Conservation (phyloP, 2,797 vertebrate genomes). For the Tarsius wallacei region DNA sequence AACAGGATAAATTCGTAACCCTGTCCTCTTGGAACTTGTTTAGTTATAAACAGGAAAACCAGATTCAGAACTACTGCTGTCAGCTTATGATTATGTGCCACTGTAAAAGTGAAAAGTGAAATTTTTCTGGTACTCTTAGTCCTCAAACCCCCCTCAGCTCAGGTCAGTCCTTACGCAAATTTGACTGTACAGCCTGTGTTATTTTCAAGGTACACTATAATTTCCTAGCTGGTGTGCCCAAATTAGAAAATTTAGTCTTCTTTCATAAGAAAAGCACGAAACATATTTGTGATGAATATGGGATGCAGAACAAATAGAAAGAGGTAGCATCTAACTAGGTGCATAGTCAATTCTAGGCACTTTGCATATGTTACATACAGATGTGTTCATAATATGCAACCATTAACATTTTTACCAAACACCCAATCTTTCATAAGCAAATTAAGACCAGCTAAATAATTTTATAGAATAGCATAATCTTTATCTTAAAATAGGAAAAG, state of each 20-base stretch:
- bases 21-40: conserved; percentile 17
- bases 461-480: conserved; percentile 4
- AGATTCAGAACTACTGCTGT: background rate
- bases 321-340: background rate
- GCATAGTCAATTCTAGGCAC: background rate
- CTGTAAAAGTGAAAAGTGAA: conserved; percentile 44
- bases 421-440: conserved; percentile 17
- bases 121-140: conserved; percentile 21
- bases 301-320: background rate
- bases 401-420: conserved; percentile 14
- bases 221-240: conserved; percentile 63
- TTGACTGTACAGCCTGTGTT: conserved; percentile 9
- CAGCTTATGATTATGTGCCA: conserved; percentile 9
- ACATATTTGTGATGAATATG: background rate
- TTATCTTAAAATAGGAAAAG: conserved; percentile 64
- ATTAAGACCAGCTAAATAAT: conserved; percentile 47
- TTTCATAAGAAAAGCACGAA: conserved; percentile 66
- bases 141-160: conserved; percentile 2
- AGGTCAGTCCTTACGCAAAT: conserved; percentile 62
- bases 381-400: background rate
- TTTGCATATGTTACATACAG: background rate
- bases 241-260: conserved; percentile 77
- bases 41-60: conserved; percentile 52
- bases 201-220: conserved; percentile 69
- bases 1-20: background rate